These are phyloP conservation scores for Athalia cordata DNA, from an alignment of 2,888 invertebrate species.

Conservation along the genomic window DNA sequence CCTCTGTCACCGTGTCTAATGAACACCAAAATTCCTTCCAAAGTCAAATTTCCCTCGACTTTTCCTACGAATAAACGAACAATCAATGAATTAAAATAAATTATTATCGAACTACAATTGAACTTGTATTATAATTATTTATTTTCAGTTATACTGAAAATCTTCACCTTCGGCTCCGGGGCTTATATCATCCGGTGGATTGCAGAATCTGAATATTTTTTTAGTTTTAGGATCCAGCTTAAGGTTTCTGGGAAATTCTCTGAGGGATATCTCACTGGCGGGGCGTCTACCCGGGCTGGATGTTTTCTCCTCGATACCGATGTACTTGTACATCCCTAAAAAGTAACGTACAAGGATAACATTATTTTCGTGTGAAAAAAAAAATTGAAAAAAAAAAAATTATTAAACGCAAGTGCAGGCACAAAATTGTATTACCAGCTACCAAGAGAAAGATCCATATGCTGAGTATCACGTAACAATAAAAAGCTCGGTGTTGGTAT, in stretches of 20 bases:
- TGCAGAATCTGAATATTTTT: slow-evolving; percentile 82
- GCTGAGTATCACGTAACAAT: slow-evolving; percentile 88
- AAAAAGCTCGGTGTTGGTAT: slow-evolving; percentile 85
- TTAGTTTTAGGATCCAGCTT: slow-evolving; percentile 79
- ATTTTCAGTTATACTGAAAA: background rate
- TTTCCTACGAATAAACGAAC: slow-evolving; percentile 70
- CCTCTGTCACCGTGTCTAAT: slow-evolving; percentile 94
- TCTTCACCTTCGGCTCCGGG: slow-evolving; percentile 83
- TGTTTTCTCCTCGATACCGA: slow-evolving; percentile 77
- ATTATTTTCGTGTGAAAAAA: background rate
- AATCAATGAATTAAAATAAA: slow-evolving; percentile 64
- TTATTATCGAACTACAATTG: background rate
- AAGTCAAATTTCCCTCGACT: slow-evolving; percentile 77
- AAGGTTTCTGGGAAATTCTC: slow-evolving; percentile 75
- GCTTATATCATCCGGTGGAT: slow-evolving; percentile 82
- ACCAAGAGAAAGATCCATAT: slow-evolving; percentile 88
- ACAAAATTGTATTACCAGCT: slow-evolving; percentile 75
- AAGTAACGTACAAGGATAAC: slow-evolving; percentile 50
- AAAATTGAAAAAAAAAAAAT: background rate
- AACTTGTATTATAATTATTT: background rate
- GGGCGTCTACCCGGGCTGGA: slow-evolving; percentile 71
- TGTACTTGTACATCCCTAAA: slow-evolving; percentile 87
- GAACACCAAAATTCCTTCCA: slow-evolving; percentile 84
- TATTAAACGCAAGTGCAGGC: background rate
- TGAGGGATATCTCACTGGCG: slow-evolving; percentile 71